Evolutionary conservation across 2,797 vertebrate genomes (phyloP).

Genomic region (Danio jaintianensis): DNA sequence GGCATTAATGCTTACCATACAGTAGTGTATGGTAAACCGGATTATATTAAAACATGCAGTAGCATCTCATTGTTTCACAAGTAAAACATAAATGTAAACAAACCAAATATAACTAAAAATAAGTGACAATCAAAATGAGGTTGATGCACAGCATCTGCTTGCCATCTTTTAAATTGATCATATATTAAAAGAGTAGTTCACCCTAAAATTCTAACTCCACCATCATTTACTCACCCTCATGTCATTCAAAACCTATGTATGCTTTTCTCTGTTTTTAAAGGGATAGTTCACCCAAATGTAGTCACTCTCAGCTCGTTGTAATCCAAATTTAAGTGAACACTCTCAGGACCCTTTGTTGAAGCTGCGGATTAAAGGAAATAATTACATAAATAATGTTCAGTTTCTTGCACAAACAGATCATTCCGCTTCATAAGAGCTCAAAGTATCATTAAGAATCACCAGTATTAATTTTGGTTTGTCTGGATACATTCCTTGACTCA

Average conservation of each 20-base stretch:
- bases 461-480: too few species aligned
- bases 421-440: too few species aligned
- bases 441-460: too few species aligned
- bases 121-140: not conserved
- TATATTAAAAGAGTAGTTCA: too few species aligned
- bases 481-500: too few species aligned
- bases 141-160: slow-evolving; percentile 12
- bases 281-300: too few species aligned
- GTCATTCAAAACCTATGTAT: not conserved
- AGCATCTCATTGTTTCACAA: not conserved
- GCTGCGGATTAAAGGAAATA: too few species aligned
- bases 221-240: not conserved
- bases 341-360: not conserved
- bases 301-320: too few species aligned
- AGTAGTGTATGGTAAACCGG: slow-evolving; percentile 27
- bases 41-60: not conserved
- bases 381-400: too few species aligned
- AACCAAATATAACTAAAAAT: slow-evolving; percentile 31
- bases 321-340: too few species aligned
- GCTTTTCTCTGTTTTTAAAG: not conserved
- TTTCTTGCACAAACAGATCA: too few species aligned
- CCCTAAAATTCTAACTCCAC: too few species aligned
- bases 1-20: not conserved
- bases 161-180: not conserved
- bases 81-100: not conserved